phyloP scores from a whole-genome alignment of 1,140 invertebrate species.

The Drosophila virilis region DNA sequence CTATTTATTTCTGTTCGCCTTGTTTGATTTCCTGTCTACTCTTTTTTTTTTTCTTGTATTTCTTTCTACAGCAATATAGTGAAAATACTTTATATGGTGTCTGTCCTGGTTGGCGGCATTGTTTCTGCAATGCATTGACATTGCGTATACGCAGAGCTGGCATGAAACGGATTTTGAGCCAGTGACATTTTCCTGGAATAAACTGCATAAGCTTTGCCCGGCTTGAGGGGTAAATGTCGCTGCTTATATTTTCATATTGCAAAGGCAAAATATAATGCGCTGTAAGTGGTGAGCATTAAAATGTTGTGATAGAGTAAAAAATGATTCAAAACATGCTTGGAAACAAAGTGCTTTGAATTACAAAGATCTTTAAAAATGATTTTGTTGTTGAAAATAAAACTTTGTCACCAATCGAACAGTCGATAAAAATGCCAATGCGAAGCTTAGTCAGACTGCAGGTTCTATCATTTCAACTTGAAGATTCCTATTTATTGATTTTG shows the following conservation, averaged over 20 bases:
- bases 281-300: too few relatives aligned
- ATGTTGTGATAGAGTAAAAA: background rate
- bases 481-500: too few relatives aligned
- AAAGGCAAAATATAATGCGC: conserved; percentile 5
- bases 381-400: too few relatives aligned
- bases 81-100: conserved; percentile 46
- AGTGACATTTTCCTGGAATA: conserved; percentile 23
- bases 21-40: background rate
- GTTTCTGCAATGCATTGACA: conserved; percentile 12
- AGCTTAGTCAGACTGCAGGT: too few relatives aligned
- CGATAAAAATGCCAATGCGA: too few relatives aligned
- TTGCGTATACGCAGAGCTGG: conserved; percentile 55
- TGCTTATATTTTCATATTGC: conserved; percentile 5
- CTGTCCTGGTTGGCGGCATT: background rate
- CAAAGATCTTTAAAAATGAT: too few relatives aligned
- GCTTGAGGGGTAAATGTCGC: background rate
- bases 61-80: background rate
- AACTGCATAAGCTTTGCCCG: background rate
- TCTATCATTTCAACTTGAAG: too few relatives aligned
- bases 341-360: too few relatives aligned
- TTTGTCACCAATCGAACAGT: too few relatives aligned
- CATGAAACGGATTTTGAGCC: conserved; percentile 28
- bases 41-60: background rate
- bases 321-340: too few relatives aligned
- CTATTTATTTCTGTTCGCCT: conserved; percentile 38